Base-by-base conservation (phyloP, 2,888 invertebrate species). In the Dioctria rufipes region DNA sequence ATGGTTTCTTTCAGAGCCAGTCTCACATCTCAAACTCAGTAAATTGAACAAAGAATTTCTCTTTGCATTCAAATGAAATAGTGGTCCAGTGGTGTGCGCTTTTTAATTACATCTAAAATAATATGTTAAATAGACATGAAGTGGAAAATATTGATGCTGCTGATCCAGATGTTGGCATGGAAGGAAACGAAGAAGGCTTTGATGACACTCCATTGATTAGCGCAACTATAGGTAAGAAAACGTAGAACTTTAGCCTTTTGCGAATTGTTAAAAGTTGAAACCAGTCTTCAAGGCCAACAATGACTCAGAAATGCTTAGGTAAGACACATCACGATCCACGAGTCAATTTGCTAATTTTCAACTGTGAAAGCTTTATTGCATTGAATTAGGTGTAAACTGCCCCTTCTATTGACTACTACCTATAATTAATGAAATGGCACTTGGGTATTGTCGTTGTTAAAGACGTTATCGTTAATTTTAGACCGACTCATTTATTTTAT, bases 121-220 rank as follows among this genome's bases (percentile, higher is more conserved):
- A 25, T 25, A 65, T 65, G 65, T 9, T 40, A 40, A 61, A 5
- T 46, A 61, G 40, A 37, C 78, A 77, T 49, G 49, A 63, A 13
- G 49, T 77, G 9, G 63, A 63, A 40, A 9, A 78, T 66, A 66
- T 65, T 25, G 54, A 78, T 8, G 78, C 78, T 42, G 65, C 78
- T 13, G 65, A 78, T n/a, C 37, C 65, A 4, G 60, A 77, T 37
- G 46, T 5, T 3, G 40, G 8, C n/a, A 37, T n/a, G 39, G 78
- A 78, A n/a, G 54, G n/a, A 9, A 49, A 13, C 5, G 78, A 78
- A n/a, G 66, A 54, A 25, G 66, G 66, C 13, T n/a, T 37, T 25
- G 78, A 65, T 40, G 65, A 78, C 13, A 78, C 78, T 8, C 78
- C 66, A 3, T 40, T 78, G 66, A 78, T 78, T 46, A 78, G 66